Base-by-base conservation (phyloP, 2,888 invertebrate species). In the Tetragonula carbonaria region DNA sequence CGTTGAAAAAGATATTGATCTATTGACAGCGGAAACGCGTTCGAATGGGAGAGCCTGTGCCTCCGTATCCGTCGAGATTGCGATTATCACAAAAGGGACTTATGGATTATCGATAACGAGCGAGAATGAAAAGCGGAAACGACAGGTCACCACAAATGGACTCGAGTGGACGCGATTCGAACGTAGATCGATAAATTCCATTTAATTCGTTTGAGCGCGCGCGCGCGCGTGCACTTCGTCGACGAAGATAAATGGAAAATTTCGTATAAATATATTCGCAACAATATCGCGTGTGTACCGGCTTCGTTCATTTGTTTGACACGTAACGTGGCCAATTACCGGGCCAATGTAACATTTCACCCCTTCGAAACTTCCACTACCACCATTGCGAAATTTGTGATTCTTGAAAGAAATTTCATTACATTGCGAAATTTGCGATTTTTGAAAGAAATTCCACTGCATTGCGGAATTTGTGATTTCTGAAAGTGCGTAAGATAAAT, bases 61-160 rank as follows among this genome's bases (percentile, higher is more conserved):
- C 76, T 76, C 67, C 78, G 75, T 79, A 75, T 72, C 83, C 72
- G 74, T 76, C 74, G 85, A 85, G 80, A 81, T 81, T 78, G 85
- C 85, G 80, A 85, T 85, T 85, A 85, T 85, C 85, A 85, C 84
- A 84, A 84, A 28, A 85, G 85, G 85, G 80, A 79, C 84, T 85
- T 85, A 84, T 85, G 86, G 86, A 85, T 86, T 86, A 85, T 81
- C 86, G 86, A 86, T 85, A 86, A 81, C 85, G 53, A 74, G 72
- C 67, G 59, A 63, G 78, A 78, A 77, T 80, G 85, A 84, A 85
- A 85, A 78, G 86, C 78, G 85, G 86, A 85, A 85, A 80, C 81
- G 86, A 86, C 85, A 81, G 86, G 84, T 75, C 84, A 51, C 84
- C 72, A 45, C 72, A 82, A 77, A 78, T 72, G 74, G 85, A 81